These are phyloP conservation scores for Heliconius sara DNA, from an alignment of 2,888 invertebrate species.

Conservation along the genomic window DNA sequence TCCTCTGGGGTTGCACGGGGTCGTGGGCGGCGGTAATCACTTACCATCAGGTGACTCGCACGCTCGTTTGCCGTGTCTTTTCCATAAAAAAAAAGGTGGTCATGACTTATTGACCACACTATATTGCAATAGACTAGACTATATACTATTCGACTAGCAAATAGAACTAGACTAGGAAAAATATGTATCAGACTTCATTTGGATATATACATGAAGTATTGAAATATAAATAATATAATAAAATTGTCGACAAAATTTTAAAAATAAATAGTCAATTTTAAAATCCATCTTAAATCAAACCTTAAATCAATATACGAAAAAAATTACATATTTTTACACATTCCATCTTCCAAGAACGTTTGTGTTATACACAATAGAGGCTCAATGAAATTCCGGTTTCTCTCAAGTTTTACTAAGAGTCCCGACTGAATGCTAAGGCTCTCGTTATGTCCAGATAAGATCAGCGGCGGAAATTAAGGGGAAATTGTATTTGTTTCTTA, in stretches of 20 bases:
- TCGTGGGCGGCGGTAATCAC: too few relatives aligned
- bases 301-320: not conserved
- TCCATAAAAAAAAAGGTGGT: too few relatives aligned
- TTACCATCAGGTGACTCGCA: too few relatives aligned
- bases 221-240: not conserved
- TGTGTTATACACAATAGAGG: conserved; percentile 48
- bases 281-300: not conserved
- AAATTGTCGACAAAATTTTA: not conserved
- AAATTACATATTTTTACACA: conserved; percentile 7
- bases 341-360: conserved; percentile 6
- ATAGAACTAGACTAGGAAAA: too few relatives aligned
- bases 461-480: conserved; percentile 78
- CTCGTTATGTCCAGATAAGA: conserved; percentile 76
- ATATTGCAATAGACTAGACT: too few relatives aligned
- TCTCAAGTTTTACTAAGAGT: conserved; percentile 65
- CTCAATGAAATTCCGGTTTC: conserved; percentile 65
- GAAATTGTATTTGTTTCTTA: conserved; percentile 83
- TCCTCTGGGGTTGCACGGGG: too few relatives aligned
- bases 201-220: not conserved
- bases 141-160: too few relatives aligned
- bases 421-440: conserved; percentile 70
- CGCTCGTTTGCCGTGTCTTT: too few relatives aligned
- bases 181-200: too few relatives aligned
- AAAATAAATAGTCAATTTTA: not conserved
- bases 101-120: too few relatives aligned